These are phyloP conservation scores for Oreotrochilus melanogaster DNA, from an alignment of 2,113 vertebrate genomes.

Conservation along the genomic window DNA sequence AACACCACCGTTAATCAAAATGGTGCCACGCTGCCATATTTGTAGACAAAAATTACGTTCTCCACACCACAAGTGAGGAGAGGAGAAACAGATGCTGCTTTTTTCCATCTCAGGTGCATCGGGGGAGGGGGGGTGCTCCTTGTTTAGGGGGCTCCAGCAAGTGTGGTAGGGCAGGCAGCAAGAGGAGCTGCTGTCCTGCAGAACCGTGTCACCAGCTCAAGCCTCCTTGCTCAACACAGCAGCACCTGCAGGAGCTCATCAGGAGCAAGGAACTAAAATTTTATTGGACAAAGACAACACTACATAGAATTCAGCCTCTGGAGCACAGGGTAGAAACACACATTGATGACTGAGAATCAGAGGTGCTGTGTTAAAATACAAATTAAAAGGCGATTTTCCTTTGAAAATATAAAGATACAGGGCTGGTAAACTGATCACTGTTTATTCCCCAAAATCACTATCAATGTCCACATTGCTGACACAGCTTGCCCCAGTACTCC, in stretches of 20 bases:
- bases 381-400: background rate
- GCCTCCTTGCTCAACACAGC: rapidly evolving
- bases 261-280: background rate
- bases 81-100: rapidly evolving
- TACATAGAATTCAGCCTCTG: background rate
- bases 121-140: rapidly evolving
- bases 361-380: background rate
- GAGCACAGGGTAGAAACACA: background rate
- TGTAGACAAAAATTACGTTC: background rate
- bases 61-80: background rate
- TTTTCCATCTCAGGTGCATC: background rate
- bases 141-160: background rate
- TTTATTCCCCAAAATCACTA: background rate
- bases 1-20: background rate
- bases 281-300: background rate
- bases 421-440: background rate
- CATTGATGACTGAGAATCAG: background rate
- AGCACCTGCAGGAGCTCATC: background rate
- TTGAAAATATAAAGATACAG: background rate
- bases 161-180: background rate
- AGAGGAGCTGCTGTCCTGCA: background rate
- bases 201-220: background rate
- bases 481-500: background rate
- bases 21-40: background rate
- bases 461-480: background rate